A percentile compares a stretch with the other conserved stretches of the same genome.
Evolutionary conservation across 2,113 vertebrate genomes (phyloP).

Genomic region (Eretmochelys imbricata): DNA sequence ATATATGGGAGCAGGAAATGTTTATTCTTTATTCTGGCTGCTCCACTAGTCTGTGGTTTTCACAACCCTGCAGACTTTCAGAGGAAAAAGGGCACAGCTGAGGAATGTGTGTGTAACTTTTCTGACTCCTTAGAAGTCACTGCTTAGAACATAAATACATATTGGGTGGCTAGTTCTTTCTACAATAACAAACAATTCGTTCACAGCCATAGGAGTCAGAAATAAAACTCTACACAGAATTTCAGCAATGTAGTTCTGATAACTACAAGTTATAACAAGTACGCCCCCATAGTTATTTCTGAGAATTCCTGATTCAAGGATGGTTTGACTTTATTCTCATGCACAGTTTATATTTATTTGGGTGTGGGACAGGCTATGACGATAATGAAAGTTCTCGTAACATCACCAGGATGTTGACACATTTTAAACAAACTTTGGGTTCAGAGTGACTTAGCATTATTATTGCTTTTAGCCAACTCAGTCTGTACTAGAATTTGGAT

Average conservation of each 20-base stretch:
- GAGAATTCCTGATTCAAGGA: conserved; percentile 28
- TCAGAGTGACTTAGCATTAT: conserved; percentile 75
- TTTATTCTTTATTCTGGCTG: not conserved
- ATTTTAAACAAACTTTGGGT: not conserved
- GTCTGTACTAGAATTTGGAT: conserved; percentile 27
- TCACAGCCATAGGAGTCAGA: not conserved
- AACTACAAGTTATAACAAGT: conserved; percentile 31
- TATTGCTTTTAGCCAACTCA: conserved; percentile 10
- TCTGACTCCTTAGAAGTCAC: not conserved
- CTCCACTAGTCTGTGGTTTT: not conserved
- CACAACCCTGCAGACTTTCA: not conserved
- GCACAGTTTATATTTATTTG: conserved; percentile 40
- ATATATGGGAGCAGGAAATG: not conserved
- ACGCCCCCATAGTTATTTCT: not conserved
- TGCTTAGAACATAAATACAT: not conserved
- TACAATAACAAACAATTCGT: conserved; percentile 17
- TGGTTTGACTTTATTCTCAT: conserved; percentile 24
- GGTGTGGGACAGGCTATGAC: conserved; percentile 16
- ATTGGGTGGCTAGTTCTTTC: not conserved
- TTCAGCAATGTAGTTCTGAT: not conserved
- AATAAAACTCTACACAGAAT: not conserved
- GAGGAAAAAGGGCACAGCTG: not conserved
- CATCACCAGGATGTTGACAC: not conserved
- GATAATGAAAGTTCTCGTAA: conserved; percentile 30
- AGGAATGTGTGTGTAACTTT: not conserved